Evolutionary conservation across 1,140 invertebrate species (phyloP), one percentile per base, ranked within the genome.

Genomic region (Phortica variegata): DNA sequence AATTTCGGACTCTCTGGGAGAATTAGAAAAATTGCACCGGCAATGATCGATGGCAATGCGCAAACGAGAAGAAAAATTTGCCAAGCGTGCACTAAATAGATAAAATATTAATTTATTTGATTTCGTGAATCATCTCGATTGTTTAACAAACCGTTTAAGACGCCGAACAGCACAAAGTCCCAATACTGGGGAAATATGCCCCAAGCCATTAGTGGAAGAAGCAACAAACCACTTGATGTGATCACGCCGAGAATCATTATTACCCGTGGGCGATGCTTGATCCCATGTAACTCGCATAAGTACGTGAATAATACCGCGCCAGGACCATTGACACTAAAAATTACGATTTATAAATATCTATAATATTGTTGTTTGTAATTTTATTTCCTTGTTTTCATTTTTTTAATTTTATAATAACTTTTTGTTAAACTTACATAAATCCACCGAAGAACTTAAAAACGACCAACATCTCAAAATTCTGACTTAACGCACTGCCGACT

Each of bases 1-100:
- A 88, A 92, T 70, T 90, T 90, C 1, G 90, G 89, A 73, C 87
- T 91, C 69, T 92, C 90, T 0, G 87, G 85, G 20, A 90, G 78
- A 43, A 83, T 82, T 20, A 81, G 77, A 39, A 89, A 80, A 0
- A 81, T 73, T 6, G 84, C 40, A 0, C 82, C 82, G 6, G 84
- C 83, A 2, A 87, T 52, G 1, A 91, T 57, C 17, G 83, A 83
- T 3, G 88, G 85, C 17, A 90, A 37, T 0, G 82, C 83, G 52
- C 84, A 81, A 0, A 81, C 54, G 4, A 86, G 75, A 2, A 91
- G 73, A 68, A 85, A 91, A 12, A 91, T 77, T 52, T 89, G 83
- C 89, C 89, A 93, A 1, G 85, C 85, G 66, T 87, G 80, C 20
- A 83, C 75, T 47, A 39, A 9, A 7, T 16, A 13, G 31, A 0